Base-by-base conservation (phyloP, 1,140 invertebrate genomes). In the Drosophila truncata region DNA sequence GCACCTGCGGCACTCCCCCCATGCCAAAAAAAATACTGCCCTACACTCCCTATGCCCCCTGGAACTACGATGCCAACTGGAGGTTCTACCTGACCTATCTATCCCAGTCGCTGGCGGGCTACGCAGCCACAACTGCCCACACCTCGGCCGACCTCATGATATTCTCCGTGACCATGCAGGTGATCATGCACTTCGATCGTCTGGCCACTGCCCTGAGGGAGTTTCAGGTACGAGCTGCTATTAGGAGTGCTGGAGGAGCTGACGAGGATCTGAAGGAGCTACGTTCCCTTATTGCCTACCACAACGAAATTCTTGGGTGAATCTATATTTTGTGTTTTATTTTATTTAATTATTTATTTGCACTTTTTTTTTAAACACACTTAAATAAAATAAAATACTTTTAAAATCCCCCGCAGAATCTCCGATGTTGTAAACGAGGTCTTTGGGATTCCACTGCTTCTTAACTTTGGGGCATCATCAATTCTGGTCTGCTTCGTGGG, bases 401-500 rank as follows among this genome's bases (percentile, higher is more conserved):
- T 27, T 13, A 10, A 23, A 42, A 39, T 14, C 14, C 37, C 42
- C 64, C 7, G 0, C 16, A 91, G 90, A 0, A 57, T 90, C 10
- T 83, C 82, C 1, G 76, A 91, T 4, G 72, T 75, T 0, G 78
- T 90, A 9, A 91, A 92, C 58, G 42, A 74, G 4, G 73, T 92
- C 0, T 92, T 91, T 60, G 90, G 90, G 2, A 39, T 86, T 10
- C 65, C 91, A 0, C 39, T 92, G 1, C 57, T 92, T 0, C 10
- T 90, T 0, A 92, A 91, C 41, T 86, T 92, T 35, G 50, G 73
- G 7, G 44, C 80, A 11, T 84, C 88, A 0, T 84, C 85, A 3
- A 23, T 81, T 27, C 16, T 90, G 2, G 79, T 90, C 10, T 92
- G 91, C n/a, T 90, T 92, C 27, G 60, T 87, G 42, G 85, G 91